phyloP scores from a whole-genome alignment of 2,113 vertebrate genomes.

The Oryzias curvinotus region DNA sequence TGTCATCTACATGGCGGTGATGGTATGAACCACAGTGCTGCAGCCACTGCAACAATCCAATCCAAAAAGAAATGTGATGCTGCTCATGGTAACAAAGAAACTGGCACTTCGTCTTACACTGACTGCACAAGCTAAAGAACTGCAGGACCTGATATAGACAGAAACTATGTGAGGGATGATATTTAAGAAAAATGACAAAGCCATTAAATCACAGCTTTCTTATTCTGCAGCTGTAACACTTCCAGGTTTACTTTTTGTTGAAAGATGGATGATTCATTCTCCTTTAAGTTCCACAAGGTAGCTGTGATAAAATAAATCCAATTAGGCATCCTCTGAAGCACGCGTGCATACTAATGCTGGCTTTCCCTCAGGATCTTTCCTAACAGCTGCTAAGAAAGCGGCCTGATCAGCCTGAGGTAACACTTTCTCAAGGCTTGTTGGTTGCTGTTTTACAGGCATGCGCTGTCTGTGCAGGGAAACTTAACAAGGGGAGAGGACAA shows the following conservation, averaged over 20 bases:
- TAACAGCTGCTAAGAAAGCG: conserved; percentile 52
- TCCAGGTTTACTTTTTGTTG: conserved; percentile 44
- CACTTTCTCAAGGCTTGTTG: conserved; percentile 38
- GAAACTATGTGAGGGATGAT: conserved; percentile 1
- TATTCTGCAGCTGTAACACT: conserved; percentile 22
- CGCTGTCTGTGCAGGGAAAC: too few relatives aligned
- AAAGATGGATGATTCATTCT: conserved; percentile 33
- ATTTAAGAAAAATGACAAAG: conserved; percentile 22
- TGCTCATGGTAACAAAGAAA: conserved; percentile 1
- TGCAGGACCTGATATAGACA: background rate
- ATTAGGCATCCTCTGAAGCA: conserved; percentile 54
- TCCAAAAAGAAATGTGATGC: conserved; percentile 1
- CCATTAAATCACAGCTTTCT: conserved; percentile 17
- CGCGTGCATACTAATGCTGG: conserved; percentile 64
- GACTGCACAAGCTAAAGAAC: background rate
- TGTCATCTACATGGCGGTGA: conserved; percentile 27
- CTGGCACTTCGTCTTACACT: background rate
- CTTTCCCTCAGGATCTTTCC: conserved; percentile 41
- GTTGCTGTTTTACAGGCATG: conserved; percentile 47
- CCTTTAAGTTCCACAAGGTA: conserved; percentile 49
- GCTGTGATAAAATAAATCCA: conserved; percentile 65
- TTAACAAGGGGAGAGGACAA: too few relatives aligned
- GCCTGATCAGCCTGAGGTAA: conserved; percentile 48
- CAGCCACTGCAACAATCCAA: conserved; percentile 4
- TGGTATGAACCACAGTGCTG: conserved; percentile 17